A percentile compares a stretch with the other conserved stretches of the same genome.
phyloP scores from a whole-genome alignment of 2,113 vertebrate species.

The Mastomys natalensis region DNA sequence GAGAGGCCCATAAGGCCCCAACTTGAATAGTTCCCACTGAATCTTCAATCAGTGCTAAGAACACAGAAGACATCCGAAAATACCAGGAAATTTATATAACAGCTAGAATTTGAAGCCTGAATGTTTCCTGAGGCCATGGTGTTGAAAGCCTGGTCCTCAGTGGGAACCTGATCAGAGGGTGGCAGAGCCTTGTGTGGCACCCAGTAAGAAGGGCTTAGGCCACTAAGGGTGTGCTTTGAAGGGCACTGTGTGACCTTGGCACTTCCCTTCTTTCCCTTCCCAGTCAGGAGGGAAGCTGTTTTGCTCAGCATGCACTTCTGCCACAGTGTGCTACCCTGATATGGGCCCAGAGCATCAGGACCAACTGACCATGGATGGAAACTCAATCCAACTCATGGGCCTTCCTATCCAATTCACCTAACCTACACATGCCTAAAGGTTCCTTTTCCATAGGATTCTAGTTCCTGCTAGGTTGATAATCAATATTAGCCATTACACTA shows the following conservation, averaged over 20 bases:
- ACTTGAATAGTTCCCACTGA: not conserved
- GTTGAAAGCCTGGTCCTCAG: not conserved
- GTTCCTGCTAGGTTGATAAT: not conserved
- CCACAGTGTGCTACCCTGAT: not conserved
- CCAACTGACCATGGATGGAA: not conserved
- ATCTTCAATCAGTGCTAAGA: not conserved
- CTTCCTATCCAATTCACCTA: not conserved
- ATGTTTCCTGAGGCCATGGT: too few species aligned
- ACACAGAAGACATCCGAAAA: conserved; percentile 7
- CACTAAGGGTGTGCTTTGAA: not conserved
- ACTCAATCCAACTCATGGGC: not conserved
- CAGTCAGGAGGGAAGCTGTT: not conserved
- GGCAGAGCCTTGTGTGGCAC: not conserved
- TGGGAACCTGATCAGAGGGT: too few species aligned
- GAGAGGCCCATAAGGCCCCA: not conserved
- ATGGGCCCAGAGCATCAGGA: not conserved
- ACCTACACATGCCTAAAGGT: not conserved
- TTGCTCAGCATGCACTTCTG: not conserved
- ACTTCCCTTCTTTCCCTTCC: not conserved
- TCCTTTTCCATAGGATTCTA: not conserved
- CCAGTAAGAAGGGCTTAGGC: not conserved
- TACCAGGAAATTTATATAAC: not conserved
- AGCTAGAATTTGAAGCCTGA: not conserved
- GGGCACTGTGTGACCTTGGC: not conserved
- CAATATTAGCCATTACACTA: not conserved